Conservation (phyloP, 1,140 invertebrate species). For the Drosophila pseudoobscura region DNA sequence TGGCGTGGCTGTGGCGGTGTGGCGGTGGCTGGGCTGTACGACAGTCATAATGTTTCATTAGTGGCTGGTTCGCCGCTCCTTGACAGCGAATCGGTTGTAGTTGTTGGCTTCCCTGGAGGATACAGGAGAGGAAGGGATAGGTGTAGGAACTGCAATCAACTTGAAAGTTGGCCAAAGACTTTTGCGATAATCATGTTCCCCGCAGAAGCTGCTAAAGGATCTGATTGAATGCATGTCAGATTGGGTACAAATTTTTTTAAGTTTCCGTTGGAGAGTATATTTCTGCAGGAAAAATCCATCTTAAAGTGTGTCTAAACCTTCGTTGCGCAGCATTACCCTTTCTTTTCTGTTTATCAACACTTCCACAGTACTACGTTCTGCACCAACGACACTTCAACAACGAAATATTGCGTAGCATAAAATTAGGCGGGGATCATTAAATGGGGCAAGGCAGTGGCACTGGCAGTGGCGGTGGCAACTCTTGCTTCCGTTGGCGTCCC, state of each 20-base stretch:
- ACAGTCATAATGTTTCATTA: slow-evolving; percentile 76
- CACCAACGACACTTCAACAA: slow-evolving; percentile 21
- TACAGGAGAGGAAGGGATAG: neutral
- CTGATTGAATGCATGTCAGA: neutral
- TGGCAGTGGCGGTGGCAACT: slow-evolving; percentile 1
- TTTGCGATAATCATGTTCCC: neutral
- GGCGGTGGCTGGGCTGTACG: slow-evolving; percentile 38
- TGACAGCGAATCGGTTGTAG: slow-evolving; percentile 30
- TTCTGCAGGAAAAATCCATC: neutral
- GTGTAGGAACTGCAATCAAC: slow-evolving; percentile 10
- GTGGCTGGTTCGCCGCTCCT: slow-evolving; percentile 50
- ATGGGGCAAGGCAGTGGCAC: slow-evolving; percentile 3
- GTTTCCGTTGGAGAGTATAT: neutral
- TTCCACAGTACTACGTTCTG: slow-evolving; percentile 1
- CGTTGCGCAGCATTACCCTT: neutral
- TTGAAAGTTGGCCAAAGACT: neutral
- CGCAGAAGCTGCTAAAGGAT: neutral
- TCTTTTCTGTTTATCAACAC: slow-evolving; percentile 19
- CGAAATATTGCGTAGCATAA: slow-evolving; percentile 62
- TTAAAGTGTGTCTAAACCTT: neutral
- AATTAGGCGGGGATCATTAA: slow-evolving; percentile 70
- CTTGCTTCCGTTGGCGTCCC: slow-evolving; percentile 16
- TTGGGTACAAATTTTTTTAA: too few relatives aligned
- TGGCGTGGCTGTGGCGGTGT: slow-evolving; percentile 45
- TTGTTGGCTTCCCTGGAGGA: neutral